These are phyloP conservation scores for Galeopterus variegatus DNA, from an alignment of 2,113 vertebrate genomes.

Conservation along the genomic window DNA sequence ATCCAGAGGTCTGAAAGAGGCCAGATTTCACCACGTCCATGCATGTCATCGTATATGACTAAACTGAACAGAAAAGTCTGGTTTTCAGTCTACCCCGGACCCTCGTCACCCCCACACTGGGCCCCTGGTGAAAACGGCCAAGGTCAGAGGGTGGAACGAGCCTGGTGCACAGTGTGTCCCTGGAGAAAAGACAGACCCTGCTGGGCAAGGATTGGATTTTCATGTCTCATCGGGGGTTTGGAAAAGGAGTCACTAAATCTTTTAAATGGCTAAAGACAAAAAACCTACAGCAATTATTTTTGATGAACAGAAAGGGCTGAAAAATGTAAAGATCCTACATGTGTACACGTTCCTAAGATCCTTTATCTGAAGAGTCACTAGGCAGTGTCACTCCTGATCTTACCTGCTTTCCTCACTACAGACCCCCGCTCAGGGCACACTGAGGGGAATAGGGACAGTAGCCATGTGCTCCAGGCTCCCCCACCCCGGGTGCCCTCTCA, in stretches of 20 bases:
- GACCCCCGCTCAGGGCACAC: neutral
- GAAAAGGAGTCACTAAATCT: neutral
- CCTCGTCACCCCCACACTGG: too few species aligned
- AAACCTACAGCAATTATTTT: neutral
- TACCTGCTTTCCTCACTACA: neutral
- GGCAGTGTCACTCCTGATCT: neutral
- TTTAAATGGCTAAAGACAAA: neutral
- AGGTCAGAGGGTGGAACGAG: neutral
- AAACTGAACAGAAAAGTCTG: neutral
- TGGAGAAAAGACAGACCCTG: too few species aligned
- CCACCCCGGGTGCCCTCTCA: too few species aligned
- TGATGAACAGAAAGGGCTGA: neutral
- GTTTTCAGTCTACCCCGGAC: rapidly evolving
- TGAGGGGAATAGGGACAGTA: too few species aligned
- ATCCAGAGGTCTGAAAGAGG: neutral
- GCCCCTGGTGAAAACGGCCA: neutral
- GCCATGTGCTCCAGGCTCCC: neutral
- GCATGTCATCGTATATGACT: neutral
- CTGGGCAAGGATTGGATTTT: neutral
- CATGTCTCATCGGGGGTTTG: neutral
- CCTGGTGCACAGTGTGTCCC: neutral
- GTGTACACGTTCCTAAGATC: neutral
- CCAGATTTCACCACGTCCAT: too few species aligned
- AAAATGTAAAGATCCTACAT: neutral
- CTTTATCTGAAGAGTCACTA: neutral